These are phyloP conservation scores for Drosophila kohkoa DNA, from an alignment of 1,140 invertebrate genomes.

Conservation along the genomic window DNA sequence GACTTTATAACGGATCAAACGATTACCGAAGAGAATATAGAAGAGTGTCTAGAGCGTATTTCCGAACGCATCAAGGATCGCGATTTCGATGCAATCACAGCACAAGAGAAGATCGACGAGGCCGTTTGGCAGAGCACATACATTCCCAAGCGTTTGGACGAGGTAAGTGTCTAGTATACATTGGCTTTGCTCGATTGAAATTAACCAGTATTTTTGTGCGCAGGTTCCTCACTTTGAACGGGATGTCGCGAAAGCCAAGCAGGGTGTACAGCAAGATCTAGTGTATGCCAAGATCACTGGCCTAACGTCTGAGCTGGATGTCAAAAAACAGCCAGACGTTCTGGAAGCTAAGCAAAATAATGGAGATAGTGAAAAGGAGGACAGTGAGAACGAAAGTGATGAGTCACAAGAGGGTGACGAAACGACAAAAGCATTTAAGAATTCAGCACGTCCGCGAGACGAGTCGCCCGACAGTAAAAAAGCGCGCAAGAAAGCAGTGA, in stretches of 20 bases:
- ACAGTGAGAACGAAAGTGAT: conserved; percentile 83
- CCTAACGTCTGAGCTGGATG: conserved; percentile 92
- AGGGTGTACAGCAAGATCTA: conserved; percentile 90
- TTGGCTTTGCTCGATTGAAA: not conserved
- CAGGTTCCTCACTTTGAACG: conserved; percentile 95
- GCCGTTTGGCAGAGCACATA: conserved; percentile 97
- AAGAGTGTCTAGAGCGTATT: conserved; percentile 90
- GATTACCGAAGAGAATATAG: conserved; percentile 93
- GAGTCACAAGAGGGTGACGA: conserved; percentile 79
- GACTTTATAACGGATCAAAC: conserved; percentile 97
- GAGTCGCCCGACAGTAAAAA: conserved; percentile 95
- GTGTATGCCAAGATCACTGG: conserved; percentile 94
- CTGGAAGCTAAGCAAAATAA: conserved; percentile 60
- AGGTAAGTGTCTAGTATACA: conserved; percentile 87
- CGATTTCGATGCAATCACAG: conserved; percentile 87
- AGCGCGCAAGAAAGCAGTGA: conserved; percentile 93
- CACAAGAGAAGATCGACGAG: conserved; percentile 91
- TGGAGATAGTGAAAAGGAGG: conserved; percentile 34
- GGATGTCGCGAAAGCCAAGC: conserved; percentile 92
- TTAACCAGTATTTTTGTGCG: not conserved
- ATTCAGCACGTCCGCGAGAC: conserved; percentile 91
- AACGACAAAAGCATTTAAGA: conserved; percentile 87
- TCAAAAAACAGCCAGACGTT: conserved; percentile 87
- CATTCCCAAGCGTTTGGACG: conserved; percentile 97
- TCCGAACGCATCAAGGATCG: conserved; percentile 88